Percentiles rank a stretch among this genome's conserved stretches.
Conservation (phyloP, 2,113 vertebrate species). For the Anoura caudifer region DNA sequence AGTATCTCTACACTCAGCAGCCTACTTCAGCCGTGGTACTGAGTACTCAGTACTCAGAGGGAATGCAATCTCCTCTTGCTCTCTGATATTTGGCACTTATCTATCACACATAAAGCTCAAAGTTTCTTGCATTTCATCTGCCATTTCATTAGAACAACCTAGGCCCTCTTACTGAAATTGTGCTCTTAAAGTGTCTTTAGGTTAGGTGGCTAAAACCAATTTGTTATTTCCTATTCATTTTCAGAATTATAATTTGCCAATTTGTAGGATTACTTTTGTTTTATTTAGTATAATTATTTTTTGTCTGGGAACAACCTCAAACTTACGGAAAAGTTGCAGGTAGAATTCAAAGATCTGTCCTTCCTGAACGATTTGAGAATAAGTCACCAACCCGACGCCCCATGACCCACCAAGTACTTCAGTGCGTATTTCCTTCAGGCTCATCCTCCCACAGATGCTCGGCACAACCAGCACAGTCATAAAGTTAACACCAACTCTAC, state of each 20-base stretch:
- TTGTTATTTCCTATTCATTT: constrained; percentile 1
- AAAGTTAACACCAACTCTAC: neutral
- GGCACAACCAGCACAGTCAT: neutral
- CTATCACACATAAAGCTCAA: neutral
- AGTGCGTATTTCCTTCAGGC: no score
- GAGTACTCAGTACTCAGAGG: neutral
- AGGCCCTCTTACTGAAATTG: neutral
- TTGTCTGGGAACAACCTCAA: neutral
- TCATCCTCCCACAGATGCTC: neutral
- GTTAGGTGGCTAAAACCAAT: neutral
- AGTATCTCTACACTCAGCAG: neutral
- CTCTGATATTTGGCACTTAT: neutral
- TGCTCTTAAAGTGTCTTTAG: neutral
- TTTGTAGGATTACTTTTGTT: neutral
- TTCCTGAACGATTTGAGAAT: neutral
- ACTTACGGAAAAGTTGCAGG: neutral
- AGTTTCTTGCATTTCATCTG: neutral
- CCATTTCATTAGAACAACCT: neutral
- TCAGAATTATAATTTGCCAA: neutral
- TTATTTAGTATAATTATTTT: neutral
- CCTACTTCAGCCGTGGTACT: neutral
- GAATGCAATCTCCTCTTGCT: neutral
- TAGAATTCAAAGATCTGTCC: neutral
- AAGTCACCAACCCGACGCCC: neutral
- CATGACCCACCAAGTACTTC: neutral